Conservation (phyloP, 1,140 invertebrate genomes). For the Lucilia sericata region DNA sequence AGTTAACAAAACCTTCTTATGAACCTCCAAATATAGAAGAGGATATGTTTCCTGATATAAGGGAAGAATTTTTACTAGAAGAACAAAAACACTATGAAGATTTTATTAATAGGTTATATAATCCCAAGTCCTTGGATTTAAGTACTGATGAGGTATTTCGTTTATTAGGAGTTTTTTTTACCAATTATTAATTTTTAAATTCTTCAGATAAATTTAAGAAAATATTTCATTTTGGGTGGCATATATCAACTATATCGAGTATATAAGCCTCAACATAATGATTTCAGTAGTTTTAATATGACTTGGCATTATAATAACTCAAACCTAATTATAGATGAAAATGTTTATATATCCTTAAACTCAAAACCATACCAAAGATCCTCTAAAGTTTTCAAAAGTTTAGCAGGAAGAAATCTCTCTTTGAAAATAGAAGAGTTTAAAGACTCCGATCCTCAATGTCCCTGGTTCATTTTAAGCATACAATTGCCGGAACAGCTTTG, state of each 20-base stretch:
- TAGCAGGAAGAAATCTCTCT: not conserved
- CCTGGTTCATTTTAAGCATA: slow-evolving; percentile 49
- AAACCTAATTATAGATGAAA: slow-evolving; percentile 48
- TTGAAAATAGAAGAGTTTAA: not conserved
- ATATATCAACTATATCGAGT: slow-evolving; percentile 56
- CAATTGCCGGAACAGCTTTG: slow-evolving; percentile 55
- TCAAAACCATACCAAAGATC: not conserved
- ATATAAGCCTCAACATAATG: slow-evolving; percentile 49
- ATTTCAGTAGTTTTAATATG: slow-evolving; percentile 56
- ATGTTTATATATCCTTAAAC: slow-evolving; percentile 45
- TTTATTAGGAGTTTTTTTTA: not conserved
- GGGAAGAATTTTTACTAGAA: slow-evolving; percentile 47
- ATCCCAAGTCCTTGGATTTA: slow-evolving; percentile 53
- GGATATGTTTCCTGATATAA: slow-evolving; percentile 54
- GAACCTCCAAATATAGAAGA: slow-evolving; percentile 46
- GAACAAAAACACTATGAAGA: slow-evolving; percentile 55
- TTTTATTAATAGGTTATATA: slow-evolving; percentile 52
- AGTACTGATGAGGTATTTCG: slow-evolving; percentile 50
- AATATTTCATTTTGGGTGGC: slow-evolving; percentile 57
- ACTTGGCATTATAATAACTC: slow-evolving; percentile 55
- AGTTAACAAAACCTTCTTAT: slow-evolving; percentile 55
- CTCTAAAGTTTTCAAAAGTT: not conserved
- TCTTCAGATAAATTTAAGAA: slow-evolving; percentile 57
- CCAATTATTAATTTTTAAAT: not conserved
- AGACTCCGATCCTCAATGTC: not conserved